A percentile compares a stretch with the other conserved stretches of the same genome.
phyloP scores from a whole-genome alignment of 2,888 invertebrate species.

The Buathra laborator region DNA sequence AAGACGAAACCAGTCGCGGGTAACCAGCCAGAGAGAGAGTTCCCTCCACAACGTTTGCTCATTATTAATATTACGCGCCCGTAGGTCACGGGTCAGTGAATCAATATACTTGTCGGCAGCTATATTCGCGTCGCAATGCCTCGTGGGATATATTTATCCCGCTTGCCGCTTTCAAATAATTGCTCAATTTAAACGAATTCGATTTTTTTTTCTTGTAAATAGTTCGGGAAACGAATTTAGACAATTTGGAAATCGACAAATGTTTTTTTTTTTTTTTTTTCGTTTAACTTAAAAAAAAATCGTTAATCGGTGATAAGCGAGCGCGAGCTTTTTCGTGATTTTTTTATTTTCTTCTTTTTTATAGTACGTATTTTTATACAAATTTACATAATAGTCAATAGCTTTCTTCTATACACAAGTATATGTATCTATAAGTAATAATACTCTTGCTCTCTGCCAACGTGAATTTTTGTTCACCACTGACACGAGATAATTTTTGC shows the following conservation, averaged over 20 bases:
- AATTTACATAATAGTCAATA: constrained; percentile 44
- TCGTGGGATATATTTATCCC: constrained; percentile 44
- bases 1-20: constrained; percentile 69
- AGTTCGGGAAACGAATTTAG: constrained; percentile 40
- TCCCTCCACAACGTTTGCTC: constrained; percentile 81
- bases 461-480: constrained; percentile 48
- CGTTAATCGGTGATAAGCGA: neutral
- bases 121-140: constrained; percentile 61
- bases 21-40: constrained; percentile 65
- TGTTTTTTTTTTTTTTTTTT: constrained; percentile 9
- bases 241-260: neutral
- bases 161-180: constrained; percentile 68
- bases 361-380: constrained; percentile 61
- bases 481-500: constrained; percentile 28
- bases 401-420: constrained; percentile 45
- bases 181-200: constrained; percentile 70
- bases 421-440: constrained; percentile 27
- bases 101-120: constrained; percentile 49
- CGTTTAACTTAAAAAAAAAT: neutral
- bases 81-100: constrained; percentile 56
- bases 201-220: constrained; percentile 64
- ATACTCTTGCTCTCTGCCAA: constrained; percentile 46
- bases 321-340: constrained; percentile 9
- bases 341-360: constrained; percentile 43
- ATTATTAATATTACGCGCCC: constrained; percentile 69